Percentiles rank a stretch among this genome's conserved stretches.
These are phyloP conservation scores for Pseudomyrmex cubaensis DNA, from an alignment of 1,140 invertebrate genomes.

Conservation along the genomic window DNA sequence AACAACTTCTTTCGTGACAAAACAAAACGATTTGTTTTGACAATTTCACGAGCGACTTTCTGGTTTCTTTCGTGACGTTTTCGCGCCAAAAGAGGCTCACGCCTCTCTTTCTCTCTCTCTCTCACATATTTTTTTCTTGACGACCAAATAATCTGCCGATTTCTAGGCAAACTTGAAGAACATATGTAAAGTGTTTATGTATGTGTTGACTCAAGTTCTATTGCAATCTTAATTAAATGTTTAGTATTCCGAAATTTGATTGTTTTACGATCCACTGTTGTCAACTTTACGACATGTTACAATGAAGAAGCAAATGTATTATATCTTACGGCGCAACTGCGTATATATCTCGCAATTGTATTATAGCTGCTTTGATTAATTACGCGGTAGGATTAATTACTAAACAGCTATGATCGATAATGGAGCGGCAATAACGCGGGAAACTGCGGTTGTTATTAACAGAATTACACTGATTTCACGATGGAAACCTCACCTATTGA, in stretches of 20 bases:
- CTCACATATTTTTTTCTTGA: no score
- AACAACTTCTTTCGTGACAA: no score
- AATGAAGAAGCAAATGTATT: neutral
- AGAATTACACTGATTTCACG: slow-evolving; percentile 30
- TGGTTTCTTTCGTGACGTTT: neutral
- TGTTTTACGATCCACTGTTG: no score
- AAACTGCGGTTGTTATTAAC: slow-evolving; percentile 45
- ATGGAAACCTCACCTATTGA: slow-evolving; percentile 9
- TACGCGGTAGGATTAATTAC: slow-evolving; percentile 45
- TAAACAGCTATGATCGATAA: slow-evolving; percentile 45
- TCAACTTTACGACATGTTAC: no score
- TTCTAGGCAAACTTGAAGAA: neutral
- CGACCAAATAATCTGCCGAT: neutral
- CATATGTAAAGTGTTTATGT: no score
- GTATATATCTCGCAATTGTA: neutral
- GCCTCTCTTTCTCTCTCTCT: neutral
- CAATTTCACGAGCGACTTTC: no score
- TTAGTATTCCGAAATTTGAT: no score
- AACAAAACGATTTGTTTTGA: no score
- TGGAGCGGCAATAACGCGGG: slow-evolving; percentile 35
- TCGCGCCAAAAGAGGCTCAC: neutral
- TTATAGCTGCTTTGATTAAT: slow-evolving; percentile 34
- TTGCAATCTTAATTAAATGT: neutral
- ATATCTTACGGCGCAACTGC: neutral
- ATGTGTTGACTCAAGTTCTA: neutral